A percentile compares a stretch with the other conserved stretches of the same genome.
Conservation (phyloP, 2,113 vertebrate species). For the Eubucco bourcierii region DNA sequence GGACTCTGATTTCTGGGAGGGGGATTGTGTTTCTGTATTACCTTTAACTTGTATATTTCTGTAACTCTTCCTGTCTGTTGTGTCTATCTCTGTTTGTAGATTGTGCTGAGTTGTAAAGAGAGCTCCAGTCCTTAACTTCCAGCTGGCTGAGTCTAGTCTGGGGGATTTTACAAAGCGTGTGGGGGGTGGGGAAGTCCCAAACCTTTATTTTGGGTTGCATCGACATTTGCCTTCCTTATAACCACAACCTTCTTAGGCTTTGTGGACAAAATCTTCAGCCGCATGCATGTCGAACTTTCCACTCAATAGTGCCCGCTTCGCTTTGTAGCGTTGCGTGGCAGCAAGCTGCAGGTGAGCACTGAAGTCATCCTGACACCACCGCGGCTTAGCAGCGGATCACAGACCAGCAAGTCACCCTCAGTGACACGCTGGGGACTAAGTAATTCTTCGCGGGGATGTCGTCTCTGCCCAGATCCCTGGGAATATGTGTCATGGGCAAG, state of each 20-base stretch:
- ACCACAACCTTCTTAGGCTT: rapidly evolving
- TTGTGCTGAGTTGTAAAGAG: too few relatives aligned
- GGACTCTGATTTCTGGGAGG: too few relatives aligned
- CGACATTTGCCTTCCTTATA: background rate
- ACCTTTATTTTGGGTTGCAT: background rate
- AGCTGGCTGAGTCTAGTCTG: too few relatives aligned
- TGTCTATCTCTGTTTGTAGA: too few relatives aligned
- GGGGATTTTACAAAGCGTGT: too few relatives aligned
- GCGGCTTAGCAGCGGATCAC: rapidly evolving
- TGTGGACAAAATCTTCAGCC: background rate
- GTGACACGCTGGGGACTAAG: background rate
- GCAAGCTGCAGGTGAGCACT: rapidly evolving
- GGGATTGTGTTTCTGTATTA: too few relatives aligned
- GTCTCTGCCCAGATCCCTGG: background rate
- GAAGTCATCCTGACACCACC: rapidly evolving
- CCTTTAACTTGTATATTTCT: too few relatives aligned
- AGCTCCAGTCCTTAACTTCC: too few relatives aligned
- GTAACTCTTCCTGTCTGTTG: too few relatives aligned
- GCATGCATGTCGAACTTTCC: rapidly evolving
- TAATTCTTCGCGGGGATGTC: background rate
- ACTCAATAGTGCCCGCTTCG: rapidly evolving
- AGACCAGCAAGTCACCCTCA: background rate
- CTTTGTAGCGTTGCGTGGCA: rapidly evolving
- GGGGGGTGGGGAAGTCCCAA: too few relatives aligned
- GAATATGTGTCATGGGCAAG: rapidly evolving